Percentiles rank a stretch among this genome's conserved stretches.
These are phyloP conservation scores for Tenualosa thibaudeaui DNA, from an alignment of 2,797 vertebrate genomes.

Conservation along the genomic window DNA sequence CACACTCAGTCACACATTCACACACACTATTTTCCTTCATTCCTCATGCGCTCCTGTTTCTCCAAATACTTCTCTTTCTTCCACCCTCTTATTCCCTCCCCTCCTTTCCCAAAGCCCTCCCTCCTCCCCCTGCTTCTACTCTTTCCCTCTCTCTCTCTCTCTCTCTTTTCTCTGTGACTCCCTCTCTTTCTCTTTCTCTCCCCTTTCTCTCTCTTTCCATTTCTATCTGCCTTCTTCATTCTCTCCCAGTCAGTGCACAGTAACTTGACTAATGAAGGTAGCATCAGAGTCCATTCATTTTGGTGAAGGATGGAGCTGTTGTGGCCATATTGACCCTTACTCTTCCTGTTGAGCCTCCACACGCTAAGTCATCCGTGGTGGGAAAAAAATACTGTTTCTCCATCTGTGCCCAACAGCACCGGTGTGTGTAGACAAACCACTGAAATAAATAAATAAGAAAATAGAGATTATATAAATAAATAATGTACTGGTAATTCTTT, in stretches of 20 bases:
- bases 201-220: slow-evolving; percentile 27
- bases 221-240: slow-evolving; percentile 25
- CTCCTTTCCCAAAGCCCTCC: not conserved
- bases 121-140: not conserved
- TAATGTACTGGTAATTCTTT: not conserved
- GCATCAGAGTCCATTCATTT: not conserved
- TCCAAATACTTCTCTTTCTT: no score
- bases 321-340: not conserved
- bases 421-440: not conserved
- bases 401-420: not conserved
- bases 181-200: not conserved
- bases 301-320: not conserved
- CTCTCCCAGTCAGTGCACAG: slow-evolving; percentile 10
- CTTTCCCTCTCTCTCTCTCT: not conserved
- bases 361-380: not conserved
- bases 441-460: slow-evolving; percentile 7
- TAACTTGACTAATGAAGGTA: not conserved
- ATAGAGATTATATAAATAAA: not conserved
- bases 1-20: not conserved
- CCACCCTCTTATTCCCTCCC: not conserved
- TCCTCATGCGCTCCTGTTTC: not conserved
- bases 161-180: not conserved
- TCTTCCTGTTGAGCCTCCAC: not conserved
- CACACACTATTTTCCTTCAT: not conserved
- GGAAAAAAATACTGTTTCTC: not conserved